Evolutionary conservation across 2,888 invertebrate genomes (phyloP).

Genomic region (Pachymerium ferrugineum): DNA sequence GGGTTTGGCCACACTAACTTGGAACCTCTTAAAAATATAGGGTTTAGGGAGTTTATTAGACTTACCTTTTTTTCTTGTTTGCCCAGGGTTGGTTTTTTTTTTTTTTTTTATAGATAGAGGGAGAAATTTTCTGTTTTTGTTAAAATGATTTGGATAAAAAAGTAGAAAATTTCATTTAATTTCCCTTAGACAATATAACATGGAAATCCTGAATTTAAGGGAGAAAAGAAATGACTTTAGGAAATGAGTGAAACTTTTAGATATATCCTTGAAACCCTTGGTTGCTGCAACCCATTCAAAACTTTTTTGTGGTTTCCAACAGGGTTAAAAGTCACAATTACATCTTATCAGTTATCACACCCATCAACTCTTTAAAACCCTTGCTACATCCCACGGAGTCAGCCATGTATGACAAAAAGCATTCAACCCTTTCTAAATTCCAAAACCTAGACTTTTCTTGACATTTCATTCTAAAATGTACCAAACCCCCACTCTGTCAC

Average conservation of each 20-base stretch:
- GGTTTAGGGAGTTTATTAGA: background rate
- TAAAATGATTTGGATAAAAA: background rate
- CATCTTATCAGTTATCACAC: too few relatives aligned
- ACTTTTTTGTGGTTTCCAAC: too few relatives aligned
- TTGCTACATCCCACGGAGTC: background rate
- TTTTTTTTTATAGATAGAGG: too few relatives aligned
- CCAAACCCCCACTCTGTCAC: too few relatives aligned
- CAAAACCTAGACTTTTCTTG: background rate
- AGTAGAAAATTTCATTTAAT: background rate
- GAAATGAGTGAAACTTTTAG: too few relatives aligned
- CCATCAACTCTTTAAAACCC: too few relatives aligned
- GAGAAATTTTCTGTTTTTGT: background rate
- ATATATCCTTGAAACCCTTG: too few relatives aligned
- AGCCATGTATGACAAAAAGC: background rate
- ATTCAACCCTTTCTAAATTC: background rate
- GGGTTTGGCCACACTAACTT: background rate
- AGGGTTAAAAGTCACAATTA: too few relatives aligned
- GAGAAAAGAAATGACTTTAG: too few relatives aligned
- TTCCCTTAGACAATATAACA: too few relatives aligned
- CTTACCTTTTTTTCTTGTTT: background rate
- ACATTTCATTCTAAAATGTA: background rate
- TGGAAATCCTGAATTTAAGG: too few relatives aligned
- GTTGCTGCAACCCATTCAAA: too few relatives aligned
- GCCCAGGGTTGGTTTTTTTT: background rate
- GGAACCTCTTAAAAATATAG: conserved; percentile 16